Base-by-base conservation (phyloP, 2,888 invertebrate species). In the Villa cingulata region DNA sequence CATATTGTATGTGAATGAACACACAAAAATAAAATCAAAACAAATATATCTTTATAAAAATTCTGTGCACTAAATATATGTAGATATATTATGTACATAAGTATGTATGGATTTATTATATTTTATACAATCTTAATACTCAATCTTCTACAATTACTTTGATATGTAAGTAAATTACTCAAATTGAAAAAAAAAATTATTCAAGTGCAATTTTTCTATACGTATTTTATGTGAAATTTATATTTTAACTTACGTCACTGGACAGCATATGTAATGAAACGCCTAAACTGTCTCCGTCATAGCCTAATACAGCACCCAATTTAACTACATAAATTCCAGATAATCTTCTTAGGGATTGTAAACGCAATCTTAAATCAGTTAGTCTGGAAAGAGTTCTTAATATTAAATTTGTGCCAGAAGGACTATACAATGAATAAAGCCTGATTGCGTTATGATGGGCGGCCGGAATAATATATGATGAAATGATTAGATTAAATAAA, bases 271-370 rank as follows among this genome's bases (percentile, higher is more conserved):
- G 74, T 47, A 73, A 58, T 3, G 72, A 69, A 36, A 73, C 71
- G 51, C 71, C 72, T 37, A 72, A 62, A 50, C 80, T 79, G 49
- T 74, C 75, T n/a, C 81, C 77, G 57, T 80, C 77, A 50, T 77
- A 70, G 49, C 86, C 84, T 6, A 88, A 75, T 1, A 84, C 84
- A 0, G 83, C 80, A 52, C 85, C 86, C 55, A 89, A 71, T 70
- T 86, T 86, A 49, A 87, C 74, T 38, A 86, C 81, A 67, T 90
- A 89, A 59, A 87, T 82, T 52, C 81, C 82, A 32, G 87, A 86
- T 54, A 92, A 75, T 62, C 86, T 78, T 59, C 86, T 81, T 48
- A 92, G 74, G 5, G 87, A 84, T 64, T 86, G 85, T 12, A 32
- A 32, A 32, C 29, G 29, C 12, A 32, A 32, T 32, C 29, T 32